A percentile compares a stretch with the other conserved stretches of the same genome.
These are phyloP conservation scores for Mythimna ferrago DNA, from an alignment of 2,888 invertebrate species.

Conservation along the genomic window DNA sequence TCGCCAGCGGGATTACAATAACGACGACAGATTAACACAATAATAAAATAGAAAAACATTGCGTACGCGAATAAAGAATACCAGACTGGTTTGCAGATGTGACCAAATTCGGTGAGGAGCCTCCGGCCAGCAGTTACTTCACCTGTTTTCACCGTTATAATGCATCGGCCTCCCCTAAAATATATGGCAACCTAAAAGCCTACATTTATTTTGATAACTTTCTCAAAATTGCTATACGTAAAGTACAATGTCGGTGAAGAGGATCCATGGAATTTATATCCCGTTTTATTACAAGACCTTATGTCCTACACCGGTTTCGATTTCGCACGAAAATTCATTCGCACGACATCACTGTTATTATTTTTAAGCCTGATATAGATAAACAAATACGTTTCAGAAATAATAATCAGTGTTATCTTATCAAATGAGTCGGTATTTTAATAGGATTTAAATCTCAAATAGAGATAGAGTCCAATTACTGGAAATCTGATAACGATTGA, in stretches of 20 bases:
- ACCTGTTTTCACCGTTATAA: slow-evolving; percentile 79
- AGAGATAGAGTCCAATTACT: slow-evolving; percentile 57
- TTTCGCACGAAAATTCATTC: slow-evolving; percentile 57
- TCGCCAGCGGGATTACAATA: slow-evolving; percentile 35
- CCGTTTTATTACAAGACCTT: slow-evolving; percentile 55
- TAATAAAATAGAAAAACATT: slow-evolving; percentile 71
- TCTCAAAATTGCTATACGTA: slow-evolving; percentile 70
- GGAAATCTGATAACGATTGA: slow-evolving; percentile 53
- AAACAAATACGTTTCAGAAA: slow-evolving; percentile 39
- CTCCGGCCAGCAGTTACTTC: slow-evolving; percentile 67
- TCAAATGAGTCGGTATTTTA: slow-evolving; percentile 43
- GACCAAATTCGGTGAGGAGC: slow-evolving; percentile 66
- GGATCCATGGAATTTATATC: slow-evolving; percentile 67
- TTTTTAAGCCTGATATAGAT: slow-evolving; percentile 18
- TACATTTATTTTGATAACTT: slow-evolving; percentile 83
- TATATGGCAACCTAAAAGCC: slow-evolving; percentile 86
- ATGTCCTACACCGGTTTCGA: slow-evolving; percentile 54
- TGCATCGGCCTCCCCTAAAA: slow-evolving; percentile 81
- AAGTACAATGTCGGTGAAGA: slow-evolving; percentile 64
- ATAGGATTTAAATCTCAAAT: slow-evolving; percentile 54
- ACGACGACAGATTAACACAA: slow-evolving; percentile 54
- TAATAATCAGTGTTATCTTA: slow-evolving; percentile 47
- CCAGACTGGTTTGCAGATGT: slow-evolving; percentile 65
- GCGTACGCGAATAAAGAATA: slow-evolving; percentile 64
- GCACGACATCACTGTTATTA: slow-evolving; percentile 37